Evolutionary conservation across 2,113 vertebrate species (phyloP), one percentile per base, ranked within the genome.

Genomic region (Amblyopsis rosae): DNA sequence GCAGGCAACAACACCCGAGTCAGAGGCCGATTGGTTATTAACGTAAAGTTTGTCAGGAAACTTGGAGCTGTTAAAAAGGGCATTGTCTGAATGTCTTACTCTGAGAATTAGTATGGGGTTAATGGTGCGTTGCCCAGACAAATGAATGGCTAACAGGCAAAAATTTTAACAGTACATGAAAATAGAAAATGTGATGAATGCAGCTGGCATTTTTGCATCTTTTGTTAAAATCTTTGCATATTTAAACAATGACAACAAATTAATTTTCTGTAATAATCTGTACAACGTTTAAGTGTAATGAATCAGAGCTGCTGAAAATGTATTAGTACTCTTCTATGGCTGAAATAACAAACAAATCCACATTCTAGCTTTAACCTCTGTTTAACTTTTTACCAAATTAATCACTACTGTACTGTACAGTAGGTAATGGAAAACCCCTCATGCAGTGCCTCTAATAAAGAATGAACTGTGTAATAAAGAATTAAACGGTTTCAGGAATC

Each of bases 1-100:
- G 88, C 76, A 81, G 87, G 79, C 89, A 88, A 88, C 86, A 90
- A 90, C 77, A 62, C 58, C 58, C 66, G 80, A 83, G 87, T 88
- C 84, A 74, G 67, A 75, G 84, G 82, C 88, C 67, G 85, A 82
- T 82, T 88, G 82, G 86, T 87, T 90, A 90, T 92, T 89, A 91
- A 82, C 71, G 82, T 61, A 70, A 88, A 89, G 88, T 79, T 88
- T 72, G 88, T 80, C 77, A 69, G 81, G 81, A 91, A 91, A 90
- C 87, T 88, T 88, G 80, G 69, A 73, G 76, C 79, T 72, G 73
- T 85, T 92, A 90, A 89, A 87, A 87, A 91, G 87, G 83, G 84
- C 84, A 89, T 69, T 68, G 66, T 74, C 71, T 80, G 90, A 88
- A 90, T 84, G 88, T 84, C 83, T 90, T 91, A 83, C 81, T 86